Base-by-base conservation (phyloP, 2,888 invertebrate genomes). In the Chalcis sispes region DNA sequence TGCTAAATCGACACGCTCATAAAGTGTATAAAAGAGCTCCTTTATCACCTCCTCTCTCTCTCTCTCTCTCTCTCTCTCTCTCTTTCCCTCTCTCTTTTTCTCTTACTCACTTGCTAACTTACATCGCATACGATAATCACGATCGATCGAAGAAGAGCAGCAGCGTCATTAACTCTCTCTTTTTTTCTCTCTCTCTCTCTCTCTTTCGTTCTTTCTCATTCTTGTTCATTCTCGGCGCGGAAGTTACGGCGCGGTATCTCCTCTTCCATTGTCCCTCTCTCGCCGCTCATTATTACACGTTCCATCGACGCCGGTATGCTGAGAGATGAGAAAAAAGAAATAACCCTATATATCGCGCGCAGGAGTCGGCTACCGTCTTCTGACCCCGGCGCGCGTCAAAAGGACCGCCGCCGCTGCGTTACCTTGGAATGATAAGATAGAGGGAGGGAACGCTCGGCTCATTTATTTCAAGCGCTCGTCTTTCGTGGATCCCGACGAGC, bases 211-310 rank as follows among this genome's bases (percentile, higher is more conserved):
- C 46, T 7, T 4, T 4, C 36, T 36, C n/a, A n/a, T n/a, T 36
- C 10, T 10, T 36, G 36, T 36, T 36, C 36, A 7, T 36, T n/a
- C n/a, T n/a, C n/a, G n/a, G n/a, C 66, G 80, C 77, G 78, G 64
- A 75, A 79, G 79, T 79, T 72, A 62, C n/a, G n/a, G n/a, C 58
- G 78, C 80, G 72, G 76, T 77, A 74, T 75, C 74, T 78, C 77
- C 61, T 74, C 81, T 77, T 81, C 83, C 81, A 85, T 87, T 85
- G 86, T 85, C 82, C 83, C 80, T 36, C n/a, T n/a, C n/a, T 82
- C 81, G 80, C 79, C 82, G 81, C 84, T 86, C 84, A 84, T 86
- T 84, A 85, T 79, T 76, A 75, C 75, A 69, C 70, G 77, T 72
- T 76, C 69, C 58, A 79, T 77, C 72, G 78, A 74, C 52, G 75